phyloP scores from a whole-genome alignment of 2,113 vertebrate genomes.

The Hyperopisus bebe region DNA sequence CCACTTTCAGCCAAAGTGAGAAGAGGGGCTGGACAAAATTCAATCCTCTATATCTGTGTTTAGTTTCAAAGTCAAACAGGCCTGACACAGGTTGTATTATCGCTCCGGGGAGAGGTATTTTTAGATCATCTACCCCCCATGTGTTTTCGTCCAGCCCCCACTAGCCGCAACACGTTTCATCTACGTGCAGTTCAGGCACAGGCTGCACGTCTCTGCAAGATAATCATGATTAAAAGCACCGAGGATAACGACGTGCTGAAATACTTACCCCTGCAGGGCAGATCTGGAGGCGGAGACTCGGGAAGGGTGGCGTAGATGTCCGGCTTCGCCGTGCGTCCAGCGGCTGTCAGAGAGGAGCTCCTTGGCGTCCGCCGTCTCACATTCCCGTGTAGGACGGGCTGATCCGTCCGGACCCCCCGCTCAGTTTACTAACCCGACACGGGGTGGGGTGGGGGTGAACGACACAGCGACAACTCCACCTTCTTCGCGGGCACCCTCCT shows the following conservation, averaged over 20 bases:
- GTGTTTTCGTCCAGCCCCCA: slow-evolving; percentile 7
- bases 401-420: slow-evolving; percentile 7
- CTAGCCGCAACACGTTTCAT: slow-evolving; percentile 14
- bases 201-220: neutral
- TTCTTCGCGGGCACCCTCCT: slow-evolving; percentile 14
- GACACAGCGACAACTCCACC: slow-evolving; percentile 13
- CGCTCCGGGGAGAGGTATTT: slow-evolving; percentile 1
- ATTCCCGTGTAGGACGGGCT: slow-evolving; percentile 1
- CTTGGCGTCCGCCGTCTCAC: neutral
- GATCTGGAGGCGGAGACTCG: neutral
- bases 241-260: neutral
- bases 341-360: neutral
- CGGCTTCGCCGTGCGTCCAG: neutral
- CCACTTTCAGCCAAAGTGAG: neutral
- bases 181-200: neutral
- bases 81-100: neutral
- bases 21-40: neutral
- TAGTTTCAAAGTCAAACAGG: slow-evolving; percentile 1
- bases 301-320: neutral
- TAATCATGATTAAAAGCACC: neutral
- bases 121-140: neutral
- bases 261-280: neutral
- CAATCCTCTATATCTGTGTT: neutral
- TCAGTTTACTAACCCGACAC: slow-evolving; percentile 15
- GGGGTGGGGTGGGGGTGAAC: neutral